phyloP scores from a whole-genome alignment of 2,797 vertebrate species.

The Anabas testudineus region DNA sequence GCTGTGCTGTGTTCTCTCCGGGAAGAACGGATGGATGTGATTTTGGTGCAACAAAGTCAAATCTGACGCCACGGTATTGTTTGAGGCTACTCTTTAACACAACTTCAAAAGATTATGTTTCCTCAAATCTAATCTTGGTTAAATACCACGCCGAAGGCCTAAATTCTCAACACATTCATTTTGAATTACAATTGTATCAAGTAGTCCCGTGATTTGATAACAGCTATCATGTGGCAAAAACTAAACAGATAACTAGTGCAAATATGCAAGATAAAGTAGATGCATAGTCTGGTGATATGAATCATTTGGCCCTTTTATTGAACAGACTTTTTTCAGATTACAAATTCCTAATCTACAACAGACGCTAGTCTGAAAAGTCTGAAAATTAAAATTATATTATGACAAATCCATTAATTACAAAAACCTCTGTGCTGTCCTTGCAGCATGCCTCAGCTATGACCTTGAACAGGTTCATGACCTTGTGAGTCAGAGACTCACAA shows the following conservation, averaged over 20 bases:
- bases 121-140: conserved; percentile 49
- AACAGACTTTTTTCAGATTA: conserved; percentile 32
- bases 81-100: conserved; percentile 31
- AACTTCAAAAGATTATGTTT: conserved; percentile 49
- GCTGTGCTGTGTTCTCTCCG: conserved; percentile 2
- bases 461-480: conserved; percentile 43
- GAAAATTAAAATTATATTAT: conserved; percentile 44
- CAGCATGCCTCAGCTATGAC: conserved; percentile 42
- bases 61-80: conserved; percentile 47
- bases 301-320: conserved; percentile 18
- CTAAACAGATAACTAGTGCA: conserved; percentile 11
- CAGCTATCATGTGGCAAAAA: conserved; percentile 33
- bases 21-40: conserved; percentile 45
- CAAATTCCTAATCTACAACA: conserved; percentile 38
- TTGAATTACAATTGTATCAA: conserved; percentile 18
- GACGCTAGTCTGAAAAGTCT: conserved; percentile 11
- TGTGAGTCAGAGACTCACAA: conserved; percentile 33
- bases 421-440: conserved; percentile 8
- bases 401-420: conserved; percentile 37
- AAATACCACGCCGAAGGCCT: conserved; percentile 28
- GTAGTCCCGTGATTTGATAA: conserved; percentile 37
- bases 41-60: conserved; percentile 59
- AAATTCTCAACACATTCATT: conserved; percentile 4
- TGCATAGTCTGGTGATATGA: conserved; percentile 32
- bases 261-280: conserved; percentile 21